Evolutionary conservation across 1,140 invertebrate genomes (phyloP), one percentile per base, ranked within the genome.

Genomic region (Danaus melanippus): DNA sequence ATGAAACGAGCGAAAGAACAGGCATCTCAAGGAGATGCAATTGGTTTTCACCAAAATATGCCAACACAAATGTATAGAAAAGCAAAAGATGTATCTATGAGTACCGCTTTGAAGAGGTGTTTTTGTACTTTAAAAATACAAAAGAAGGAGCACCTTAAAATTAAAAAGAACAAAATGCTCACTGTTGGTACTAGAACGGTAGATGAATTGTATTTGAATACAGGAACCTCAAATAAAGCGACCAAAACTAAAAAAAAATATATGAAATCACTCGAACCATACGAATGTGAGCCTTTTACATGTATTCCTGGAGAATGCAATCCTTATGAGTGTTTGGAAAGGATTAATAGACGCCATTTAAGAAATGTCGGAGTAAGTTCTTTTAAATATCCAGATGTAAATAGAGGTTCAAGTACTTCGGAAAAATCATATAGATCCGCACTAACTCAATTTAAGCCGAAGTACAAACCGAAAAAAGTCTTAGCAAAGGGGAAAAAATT

Each of bases 291-390:
- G 55, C 62, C 71, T n/a, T 56, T 57, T 48, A 53, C 51, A 3
- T 70, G 71, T 51, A 49, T 64, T 40, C 65, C 67, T 41, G 69
- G 69, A 17, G 40, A 64, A 55, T 71, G 67, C 55, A 53, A 72
- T 59, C 68, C 68, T 8, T 64, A 65, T 55, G 44, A 56, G 54
- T 73, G 70, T 50, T 60, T 73, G 39, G 57, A 64, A 53, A 65
- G 21, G 12, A 66, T 62, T 15, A 68, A 58, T 44, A 54, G 41
- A 53, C 52, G 50, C 12, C 51, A 45, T 40, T 40, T 54, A 39
- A 62, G 54, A 57, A 55, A 62, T 15, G 43, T 56, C n/a, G 55
- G 56, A 12, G 21, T 56, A n/a, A 12, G 40, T 43, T 56, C 21
- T 32, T 32, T 53, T 17, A 17, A 43, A 32, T 12, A 10, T 10